phyloP scores from a whole-genome alignment of 2,113 vertebrate species.

The Notothenia rossii region DNA sequence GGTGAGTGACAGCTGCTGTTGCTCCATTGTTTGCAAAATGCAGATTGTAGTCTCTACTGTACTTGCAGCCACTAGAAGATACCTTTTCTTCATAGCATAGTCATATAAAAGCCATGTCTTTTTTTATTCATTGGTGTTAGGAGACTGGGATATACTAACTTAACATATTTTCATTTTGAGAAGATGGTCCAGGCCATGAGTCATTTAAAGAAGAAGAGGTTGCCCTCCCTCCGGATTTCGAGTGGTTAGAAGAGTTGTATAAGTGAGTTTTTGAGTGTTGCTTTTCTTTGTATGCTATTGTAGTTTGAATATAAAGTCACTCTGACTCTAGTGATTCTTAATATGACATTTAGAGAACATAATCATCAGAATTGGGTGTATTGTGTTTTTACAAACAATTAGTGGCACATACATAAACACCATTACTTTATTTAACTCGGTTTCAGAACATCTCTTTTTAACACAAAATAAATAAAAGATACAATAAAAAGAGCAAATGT shows the following conservation, averaged over 20 bases:
- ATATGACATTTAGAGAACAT: no score
- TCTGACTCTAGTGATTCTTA: not conserved
- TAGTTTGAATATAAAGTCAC: not conserved
- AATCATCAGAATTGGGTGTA: no score
- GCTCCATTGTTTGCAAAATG: not conserved
- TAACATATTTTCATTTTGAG: slow-evolving; percentile 38
- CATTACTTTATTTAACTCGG: no score
- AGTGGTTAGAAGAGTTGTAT: slow-evolving; percentile 70
- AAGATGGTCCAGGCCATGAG: slow-evolving; percentile 24
- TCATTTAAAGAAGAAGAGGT: slow-evolving; percentile 48
- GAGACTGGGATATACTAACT: not conserved
- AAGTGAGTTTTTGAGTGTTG: slow-evolving; percentile 33
- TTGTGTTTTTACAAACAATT: no score
- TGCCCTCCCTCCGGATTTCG: slow-evolving; percentile 52
- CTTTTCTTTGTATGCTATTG: no score
- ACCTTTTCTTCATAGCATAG: not conserved
- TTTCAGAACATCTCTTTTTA: no score
- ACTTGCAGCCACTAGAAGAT: no score
- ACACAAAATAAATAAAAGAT: no score
- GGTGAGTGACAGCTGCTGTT: slow-evolving; percentile 47
- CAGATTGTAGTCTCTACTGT: not conserved
- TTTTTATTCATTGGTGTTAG: not conserved
- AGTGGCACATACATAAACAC: no score
- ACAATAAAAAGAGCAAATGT: no score
- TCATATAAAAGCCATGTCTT: not conserved